phyloP scores from a whole-genome alignment of 2,797 vertebrate genomes.

The Malurus splendens region DNA sequence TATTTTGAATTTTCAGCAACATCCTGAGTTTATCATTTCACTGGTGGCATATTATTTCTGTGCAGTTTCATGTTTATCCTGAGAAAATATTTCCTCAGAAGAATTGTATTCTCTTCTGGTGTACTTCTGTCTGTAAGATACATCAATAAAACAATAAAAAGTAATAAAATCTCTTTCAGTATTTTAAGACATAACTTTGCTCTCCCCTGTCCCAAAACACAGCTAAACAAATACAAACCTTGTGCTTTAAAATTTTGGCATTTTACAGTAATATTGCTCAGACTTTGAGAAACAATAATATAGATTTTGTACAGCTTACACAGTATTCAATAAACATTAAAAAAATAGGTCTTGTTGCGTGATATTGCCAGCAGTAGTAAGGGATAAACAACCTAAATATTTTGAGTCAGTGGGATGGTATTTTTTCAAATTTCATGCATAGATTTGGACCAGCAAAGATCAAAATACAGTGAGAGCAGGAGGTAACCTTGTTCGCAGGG shows the following conservation, averaged over 20 bases:
- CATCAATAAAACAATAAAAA: neutral
- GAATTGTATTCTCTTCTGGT: neutral
- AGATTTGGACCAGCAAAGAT: neutral
- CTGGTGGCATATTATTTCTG: neutral
- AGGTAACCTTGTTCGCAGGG: neutral
- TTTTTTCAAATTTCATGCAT: neutral
- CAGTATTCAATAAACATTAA: neutral
- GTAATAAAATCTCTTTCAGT: neutral
- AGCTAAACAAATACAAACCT: neutral
- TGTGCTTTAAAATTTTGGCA: neutral
- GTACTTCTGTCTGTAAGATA: neutral
- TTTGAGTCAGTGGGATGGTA: neutral
- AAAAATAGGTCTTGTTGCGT: neutral
- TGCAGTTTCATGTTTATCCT: neutral
- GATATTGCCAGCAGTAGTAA: neutral
- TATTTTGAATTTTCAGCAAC: neutral
- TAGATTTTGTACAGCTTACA: neutral
- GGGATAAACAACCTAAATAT: neutral
- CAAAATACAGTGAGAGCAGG: rapidly evolving
- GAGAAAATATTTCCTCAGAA: neutral
- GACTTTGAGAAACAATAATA: neutral
- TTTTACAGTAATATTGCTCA: neutral
- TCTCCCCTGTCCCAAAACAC: neutral
- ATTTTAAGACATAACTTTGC: neutral
- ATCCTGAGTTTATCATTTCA: neutral